Percentiles rank a stretch among this genome's conserved stretches.
Conservation (phyloP, 2,888 invertebrate genomes). For the Chesias legatella region DNA sequence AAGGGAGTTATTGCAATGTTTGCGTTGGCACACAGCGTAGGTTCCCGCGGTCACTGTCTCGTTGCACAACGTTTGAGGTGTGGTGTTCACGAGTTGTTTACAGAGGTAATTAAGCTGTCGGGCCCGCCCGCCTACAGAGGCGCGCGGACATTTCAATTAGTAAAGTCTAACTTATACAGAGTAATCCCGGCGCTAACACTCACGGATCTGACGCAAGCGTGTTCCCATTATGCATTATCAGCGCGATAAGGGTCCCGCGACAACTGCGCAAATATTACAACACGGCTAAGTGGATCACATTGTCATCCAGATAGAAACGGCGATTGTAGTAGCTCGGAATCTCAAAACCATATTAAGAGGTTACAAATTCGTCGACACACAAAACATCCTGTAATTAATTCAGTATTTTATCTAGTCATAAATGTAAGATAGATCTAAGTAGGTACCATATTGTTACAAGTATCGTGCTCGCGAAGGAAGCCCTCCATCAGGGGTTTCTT, state of each 20-base stretch:
- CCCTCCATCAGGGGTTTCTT: no score
- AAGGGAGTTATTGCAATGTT: constrained; percentile 19
- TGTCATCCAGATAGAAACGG: constrained; percentile 30
- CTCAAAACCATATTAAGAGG: no score
- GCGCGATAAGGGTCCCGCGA: constrained; percentile 39
- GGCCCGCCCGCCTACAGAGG: constrained; percentile 47
- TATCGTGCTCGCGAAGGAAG: no score
- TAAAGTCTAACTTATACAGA: constrained; percentile 1
- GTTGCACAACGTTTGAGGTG: constrained; percentile 45
- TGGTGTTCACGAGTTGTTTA: constrained; percentile 49
- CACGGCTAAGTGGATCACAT: constrained; percentile 35
- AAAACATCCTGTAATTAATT: no score
- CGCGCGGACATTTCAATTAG: constrained; percentile 60
- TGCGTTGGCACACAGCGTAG: constrained; percentile 37
- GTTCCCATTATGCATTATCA: constrained; percentile 45
- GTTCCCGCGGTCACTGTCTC: constrained; percentile 48
- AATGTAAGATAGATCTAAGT: no score
- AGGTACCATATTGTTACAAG: no score
- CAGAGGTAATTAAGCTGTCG: constrained; percentile 56
- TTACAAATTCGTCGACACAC: no score
- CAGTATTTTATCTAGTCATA: no score
- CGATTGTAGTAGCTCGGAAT: constrained; percentile 30
- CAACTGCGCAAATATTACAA: constrained; percentile 45
- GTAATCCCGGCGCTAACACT: constrained; percentile 38
- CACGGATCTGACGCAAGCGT: constrained; percentile 37